Evolutionary conservation across 2,797 vertebrate genomes (phyloP).

Genomic region (Dendrocincla tyrannina): DNA sequence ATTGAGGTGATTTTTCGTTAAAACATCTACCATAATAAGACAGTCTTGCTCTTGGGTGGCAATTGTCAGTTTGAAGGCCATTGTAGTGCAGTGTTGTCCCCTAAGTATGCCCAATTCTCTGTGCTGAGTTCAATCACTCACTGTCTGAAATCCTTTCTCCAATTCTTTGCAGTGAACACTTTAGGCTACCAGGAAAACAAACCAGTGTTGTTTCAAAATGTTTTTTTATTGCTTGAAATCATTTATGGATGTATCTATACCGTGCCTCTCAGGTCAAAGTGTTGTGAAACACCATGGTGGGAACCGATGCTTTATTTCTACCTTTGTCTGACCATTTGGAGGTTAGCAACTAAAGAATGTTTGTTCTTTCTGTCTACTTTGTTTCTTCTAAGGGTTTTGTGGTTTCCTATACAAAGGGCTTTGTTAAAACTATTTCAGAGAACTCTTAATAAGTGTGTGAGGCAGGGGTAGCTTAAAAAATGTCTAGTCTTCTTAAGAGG

Average conservation of each 20-base stretch:
- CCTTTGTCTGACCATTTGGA: neutral
- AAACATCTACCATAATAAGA: neutral
- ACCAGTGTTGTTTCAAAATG: neutral
- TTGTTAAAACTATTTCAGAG: neutral
- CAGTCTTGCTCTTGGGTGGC: neutral
- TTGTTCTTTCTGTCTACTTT: neutral
- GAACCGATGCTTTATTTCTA: neutral
- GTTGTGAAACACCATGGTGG: neutral
- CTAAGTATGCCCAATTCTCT: neutral
- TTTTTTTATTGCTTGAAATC: neutral
- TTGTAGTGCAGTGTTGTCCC: neutral
- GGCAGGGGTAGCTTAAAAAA: neutral
- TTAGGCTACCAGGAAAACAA: neutral
- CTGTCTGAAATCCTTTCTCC: neutral
- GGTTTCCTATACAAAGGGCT: neutral
- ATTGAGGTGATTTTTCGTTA: neutral
- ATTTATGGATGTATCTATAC: rapidly evolving
- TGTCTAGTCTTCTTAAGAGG: neutral
- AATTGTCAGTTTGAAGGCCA: neutral
- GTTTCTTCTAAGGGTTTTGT: neutral
- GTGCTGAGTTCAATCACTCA: neutral
- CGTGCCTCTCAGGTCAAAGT: neutral
- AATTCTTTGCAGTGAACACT: neutral
- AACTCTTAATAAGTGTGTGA: neutral
- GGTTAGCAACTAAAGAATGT: neutral